These are phyloP conservation scores for Ictidomys tridecemlineatus DNA, from an alignment of 2,113 vertebrate genomes.

Conservation along the genomic window DNA sequence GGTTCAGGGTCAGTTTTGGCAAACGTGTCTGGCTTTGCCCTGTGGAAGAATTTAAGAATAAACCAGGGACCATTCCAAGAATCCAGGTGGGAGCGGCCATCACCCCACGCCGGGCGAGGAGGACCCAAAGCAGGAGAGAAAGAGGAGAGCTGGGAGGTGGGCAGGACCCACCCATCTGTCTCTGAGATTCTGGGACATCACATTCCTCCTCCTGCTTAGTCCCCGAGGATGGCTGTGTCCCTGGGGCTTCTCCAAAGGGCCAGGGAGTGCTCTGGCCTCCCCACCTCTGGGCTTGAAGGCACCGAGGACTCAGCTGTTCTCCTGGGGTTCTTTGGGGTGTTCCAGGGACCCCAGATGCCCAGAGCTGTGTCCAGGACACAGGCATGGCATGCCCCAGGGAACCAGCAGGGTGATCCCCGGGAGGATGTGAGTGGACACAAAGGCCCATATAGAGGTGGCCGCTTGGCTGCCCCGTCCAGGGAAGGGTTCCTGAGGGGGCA, in stretches of 20 bases:
- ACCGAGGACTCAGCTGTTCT: too few species aligned
- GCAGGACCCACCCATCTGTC: rapidly evolving
- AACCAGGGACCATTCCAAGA: rapidly evolving
- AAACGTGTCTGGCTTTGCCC: neutral
- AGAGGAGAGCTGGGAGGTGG: rapidly evolving
- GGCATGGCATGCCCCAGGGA: rapidly evolving
- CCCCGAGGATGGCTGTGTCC: neutral
- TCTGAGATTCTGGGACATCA: neutral
- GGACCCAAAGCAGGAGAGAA: rapidly evolving
- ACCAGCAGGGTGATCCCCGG: neutral
- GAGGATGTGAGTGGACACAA: neutral
- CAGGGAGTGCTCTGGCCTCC: neutral
- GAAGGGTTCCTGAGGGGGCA: too few species aligned
- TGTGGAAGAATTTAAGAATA: rapidly evolving
- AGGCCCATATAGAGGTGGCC: rapidly evolving
- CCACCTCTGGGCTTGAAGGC: too few species aligned
- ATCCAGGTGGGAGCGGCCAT: rapidly evolving
- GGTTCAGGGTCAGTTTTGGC: rapidly evolving
- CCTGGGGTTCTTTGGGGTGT: neutral
- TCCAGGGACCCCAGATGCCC: neutral
- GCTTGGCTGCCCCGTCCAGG: too few species aligned
- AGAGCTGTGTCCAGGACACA: neutral
- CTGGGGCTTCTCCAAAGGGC: neutral
- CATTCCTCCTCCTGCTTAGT: neutral
- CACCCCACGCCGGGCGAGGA: rapidly evolving